Conservation (phyloP, 1,140 invertebrate genomes). For the Drosophila sp. region DNA sequence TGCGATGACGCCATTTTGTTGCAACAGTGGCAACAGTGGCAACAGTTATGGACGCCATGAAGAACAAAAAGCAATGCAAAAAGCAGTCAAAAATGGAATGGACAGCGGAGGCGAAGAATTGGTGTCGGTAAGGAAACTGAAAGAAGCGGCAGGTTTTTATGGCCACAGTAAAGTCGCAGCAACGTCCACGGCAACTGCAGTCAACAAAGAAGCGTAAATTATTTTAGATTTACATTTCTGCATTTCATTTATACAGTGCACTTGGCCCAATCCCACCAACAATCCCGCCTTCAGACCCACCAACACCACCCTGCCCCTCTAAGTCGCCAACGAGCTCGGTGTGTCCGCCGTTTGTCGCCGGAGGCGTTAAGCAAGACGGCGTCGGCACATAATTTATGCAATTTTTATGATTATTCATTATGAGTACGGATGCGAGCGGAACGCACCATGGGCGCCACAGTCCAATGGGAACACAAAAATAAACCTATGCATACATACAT, state of each 20-base stretch:
- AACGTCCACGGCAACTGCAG: slow-evolving; percentile 60
- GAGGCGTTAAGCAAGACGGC: slow-evolving; percentile 80
- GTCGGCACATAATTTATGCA: slow-evolving; percentile 81
- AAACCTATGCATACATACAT: slow-evolving; percentile 1
- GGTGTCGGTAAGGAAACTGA: slow-evolving; percentile 1
- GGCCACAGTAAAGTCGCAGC: slow-evolving; percentile 53
- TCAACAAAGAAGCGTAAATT: slow-evolving; percentile 83
- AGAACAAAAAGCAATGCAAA: slow-evolving; percentile 50
- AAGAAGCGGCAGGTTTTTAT: slow-evolving; percentile 70
- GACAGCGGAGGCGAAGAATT: too few relatives aligned
- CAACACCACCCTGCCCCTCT: not conserved
- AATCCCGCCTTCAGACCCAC: not conserved
- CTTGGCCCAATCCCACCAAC: slow-evolving; percentile 4
- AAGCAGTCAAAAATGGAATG: not conserved
- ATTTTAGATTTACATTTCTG: slow-evolving; percentile 84
- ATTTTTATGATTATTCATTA: slow-evolving; percentile 83
- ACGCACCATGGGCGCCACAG: slow-evolving; percentile 42
- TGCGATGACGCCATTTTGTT: slow-evolving; percentile 74
- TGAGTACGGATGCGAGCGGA: slow-evolving; percentile 52
- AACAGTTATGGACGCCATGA: slow-evolving; percentile 67
- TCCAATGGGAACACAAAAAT: not conserved
- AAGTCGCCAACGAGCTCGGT: not conserved
- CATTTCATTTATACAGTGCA: slow-evolving; percentile 74
- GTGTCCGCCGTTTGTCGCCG: slow-evolving; percentile 56
- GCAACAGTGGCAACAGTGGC: slow-evolving; percentile 74